Evolutionary conservation across 2,113 vertebrate species (phyloP).

Genomic region (Melanostigma gelatinosum): DNA sequence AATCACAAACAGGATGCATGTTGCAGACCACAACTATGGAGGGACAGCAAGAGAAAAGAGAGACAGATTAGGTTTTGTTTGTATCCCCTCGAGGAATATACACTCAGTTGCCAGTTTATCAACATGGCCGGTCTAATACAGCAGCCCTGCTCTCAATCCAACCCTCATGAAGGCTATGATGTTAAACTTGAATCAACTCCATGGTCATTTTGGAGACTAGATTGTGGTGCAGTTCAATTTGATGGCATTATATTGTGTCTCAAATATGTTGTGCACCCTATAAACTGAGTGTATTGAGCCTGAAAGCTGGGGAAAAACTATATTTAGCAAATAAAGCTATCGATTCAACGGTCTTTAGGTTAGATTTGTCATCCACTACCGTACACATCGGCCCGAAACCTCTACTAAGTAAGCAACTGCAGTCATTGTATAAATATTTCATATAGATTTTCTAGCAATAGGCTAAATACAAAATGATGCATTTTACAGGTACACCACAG

Average conservation of each 20-base stretch:
- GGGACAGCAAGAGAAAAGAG: neutral
- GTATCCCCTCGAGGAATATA: neutral
- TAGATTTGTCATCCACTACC: neutral
- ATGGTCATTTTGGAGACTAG: neutral
- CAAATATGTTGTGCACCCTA: neutral
- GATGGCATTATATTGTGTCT: neutral
- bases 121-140: neutral
- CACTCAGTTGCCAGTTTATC: neutral
- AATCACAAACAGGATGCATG: neutral
- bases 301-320: neutral
- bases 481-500: neutral
- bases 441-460: neutral
- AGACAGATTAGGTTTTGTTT: neutral
- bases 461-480: neutral
- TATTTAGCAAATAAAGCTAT: neutral
- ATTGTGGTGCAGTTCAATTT: neutral
- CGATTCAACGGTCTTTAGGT: neutral
- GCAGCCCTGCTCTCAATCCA: neutral
- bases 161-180: neutral
- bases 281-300: neutral
- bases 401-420: neutral
- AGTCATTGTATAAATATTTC: constrained; percentile 13
- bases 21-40: neutral
- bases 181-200: neutral
- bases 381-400: neutral